phyloP scores from a whole-genome alignment of 2,888 invertebrate genomes.

The Branchinecta sandiegonensis region DNA sequence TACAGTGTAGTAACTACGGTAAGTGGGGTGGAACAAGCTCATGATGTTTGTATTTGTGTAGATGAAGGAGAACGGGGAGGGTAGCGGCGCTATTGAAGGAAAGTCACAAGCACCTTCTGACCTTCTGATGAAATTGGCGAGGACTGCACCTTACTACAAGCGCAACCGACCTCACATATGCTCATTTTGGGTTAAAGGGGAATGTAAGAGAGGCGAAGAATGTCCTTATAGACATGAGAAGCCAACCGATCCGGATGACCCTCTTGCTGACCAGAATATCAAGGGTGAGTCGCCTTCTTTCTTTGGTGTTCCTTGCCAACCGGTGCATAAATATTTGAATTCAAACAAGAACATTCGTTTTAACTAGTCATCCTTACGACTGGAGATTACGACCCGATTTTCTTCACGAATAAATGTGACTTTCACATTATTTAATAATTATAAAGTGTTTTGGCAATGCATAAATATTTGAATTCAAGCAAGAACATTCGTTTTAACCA shows the following conservation, averaged over 20 bases:
- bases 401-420: too few relatives aligned
- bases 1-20: too few relatives aligned
- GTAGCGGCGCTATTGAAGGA: conserved; percentile 41
- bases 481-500: not conserved
- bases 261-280: conserved; percentile 87
- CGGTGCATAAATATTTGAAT: not conserved
- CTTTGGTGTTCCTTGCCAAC: conserved; percentile 29
- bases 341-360: not conserved
- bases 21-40: not conserved
- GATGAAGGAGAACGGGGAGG: conserved; percentile 30
- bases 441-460: not conserved
- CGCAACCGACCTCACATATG: conserved; percentile 88
- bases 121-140: conserved; percentile 66
- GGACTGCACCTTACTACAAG: conserved; percentile 89
- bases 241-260: conserved; percentile 93
- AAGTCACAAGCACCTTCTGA: conserved; percentile 60
- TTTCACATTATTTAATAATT: too few relatives aligned
- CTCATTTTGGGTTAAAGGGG: conserved; percentile 97
- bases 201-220: conserved; percentile 88
- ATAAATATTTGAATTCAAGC: not conserved
- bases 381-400: too few relatives aligned
- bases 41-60: conserved; percentile 22
- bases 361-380: not conserved
- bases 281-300: conserved; percentile 49
- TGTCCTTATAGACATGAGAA: conserved; percentile 93